phyloP scores from a whole-genome alignment of 1,140 invertebrate species.

The Tribolium castaneum region DNA sequence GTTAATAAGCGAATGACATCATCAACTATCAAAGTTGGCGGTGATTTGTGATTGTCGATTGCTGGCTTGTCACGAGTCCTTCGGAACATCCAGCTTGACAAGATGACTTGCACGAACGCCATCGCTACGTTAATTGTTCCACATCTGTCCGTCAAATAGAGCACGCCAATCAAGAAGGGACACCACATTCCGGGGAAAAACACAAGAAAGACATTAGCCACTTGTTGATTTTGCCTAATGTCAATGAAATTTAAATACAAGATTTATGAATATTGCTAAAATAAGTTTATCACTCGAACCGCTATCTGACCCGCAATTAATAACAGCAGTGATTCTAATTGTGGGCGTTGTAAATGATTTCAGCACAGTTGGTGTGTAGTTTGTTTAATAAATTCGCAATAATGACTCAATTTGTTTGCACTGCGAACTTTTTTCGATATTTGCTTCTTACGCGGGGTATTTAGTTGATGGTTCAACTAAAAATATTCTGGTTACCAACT shows the following conservation, averaged over 20 bases:
- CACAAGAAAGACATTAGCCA: neutral
- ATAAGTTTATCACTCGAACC: slow-evolving; percentile 8
- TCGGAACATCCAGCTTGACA: slow-evolving; percentile 4
- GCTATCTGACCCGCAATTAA: slow-evolving; percentile 20
- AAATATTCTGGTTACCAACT: no score
- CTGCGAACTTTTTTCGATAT: no score
- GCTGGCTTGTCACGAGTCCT: slow-evolving; percentile 16
- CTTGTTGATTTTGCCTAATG: neutral
- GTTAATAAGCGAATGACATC: slow-evolving; percentile 42
- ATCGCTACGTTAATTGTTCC: slow-evolving; percentile 24
- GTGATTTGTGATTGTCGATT: slow-evolving; percentile 40
- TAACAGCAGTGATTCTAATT: slow-evolving; percentile 25
- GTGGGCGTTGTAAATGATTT: slow-evolving; percentile 17
- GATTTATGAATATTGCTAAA: neutral
- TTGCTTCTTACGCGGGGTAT: no score
- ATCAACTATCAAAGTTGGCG: slow-evolving; percentile 27
- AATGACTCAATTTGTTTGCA: slow-evolving; percentile 1
- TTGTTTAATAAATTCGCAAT: slow-evolving; percentile 11
- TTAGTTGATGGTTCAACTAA: no score
- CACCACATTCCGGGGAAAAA: neutral
- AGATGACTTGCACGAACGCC: slow-evolving; percentile 24
- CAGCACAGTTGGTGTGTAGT: slow-evolving; percentile 18
- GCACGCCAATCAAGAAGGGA: slow-evolving; percentile 5
- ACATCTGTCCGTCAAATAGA: slow-evolving; percentile 24
- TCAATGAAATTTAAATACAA: neutral